Conservation (phyloP, 2,113 vertebrate species). For the Paedocypris sp. region DNA sequence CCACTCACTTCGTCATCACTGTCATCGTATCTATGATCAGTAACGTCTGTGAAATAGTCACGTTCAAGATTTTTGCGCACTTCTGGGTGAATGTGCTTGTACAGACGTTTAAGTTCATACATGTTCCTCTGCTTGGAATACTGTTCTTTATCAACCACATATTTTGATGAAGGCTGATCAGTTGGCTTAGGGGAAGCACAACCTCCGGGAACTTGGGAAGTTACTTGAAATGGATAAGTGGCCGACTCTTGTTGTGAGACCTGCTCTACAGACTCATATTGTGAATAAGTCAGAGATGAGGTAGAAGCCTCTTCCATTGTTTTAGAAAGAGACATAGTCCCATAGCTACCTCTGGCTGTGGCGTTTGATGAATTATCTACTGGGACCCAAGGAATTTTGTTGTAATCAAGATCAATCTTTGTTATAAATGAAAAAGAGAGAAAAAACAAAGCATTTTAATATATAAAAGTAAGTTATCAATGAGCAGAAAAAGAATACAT, state of each 20-base stretch:
- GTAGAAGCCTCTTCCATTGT: slow-evolving; percentile 27
- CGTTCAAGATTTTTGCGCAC: slow-evolving; percentile 72
- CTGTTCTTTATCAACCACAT: slow-evolving; percentile 54
- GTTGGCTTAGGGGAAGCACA: slow-evolving; percentile 55
- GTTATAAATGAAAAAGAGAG: slow-evolving; percentile 40
- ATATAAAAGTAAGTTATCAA: too few relatives aligned
- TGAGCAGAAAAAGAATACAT: too few relatives aligned
- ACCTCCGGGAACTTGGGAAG: slow-evolving; percentile 47
- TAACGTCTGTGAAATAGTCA: slow-evolving; percentile 66
- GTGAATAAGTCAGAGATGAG: slow-evolving; percentile 44
- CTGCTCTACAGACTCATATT: slow-evolving; percentile 52
- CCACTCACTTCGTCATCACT: slow-evolving; percentile 46
- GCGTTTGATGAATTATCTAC: slow-evolving; percentile 48
- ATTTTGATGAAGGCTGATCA: slow-evolving; percentile 43
- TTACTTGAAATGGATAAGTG: slow-evolving; percentile 48
- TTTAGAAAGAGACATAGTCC: slow-evolving; percentile 44
- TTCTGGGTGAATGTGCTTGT: slow-evolving; percentile 73
- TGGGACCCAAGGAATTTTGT: slow-evolving; percentile 65
- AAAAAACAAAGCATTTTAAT: slow-evolving; percentile 34
- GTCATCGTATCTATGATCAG: slow-evolving; percentile 55
- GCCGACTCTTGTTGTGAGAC: slow-evolving; percentile 57
- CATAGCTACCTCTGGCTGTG: slow-evolving; percentile 47
- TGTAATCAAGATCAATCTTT: slow-evolving; percentile 70
- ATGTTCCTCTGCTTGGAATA: slow-evolving; percentile 71
- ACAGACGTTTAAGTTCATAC: slow-evolving; percentile 71